Percentiles rank a stretch among this genome's conserved stretches.
Conservation (phyloP, 2,113 vertebrate species). For the Theristicus caerulescens region DNA sequence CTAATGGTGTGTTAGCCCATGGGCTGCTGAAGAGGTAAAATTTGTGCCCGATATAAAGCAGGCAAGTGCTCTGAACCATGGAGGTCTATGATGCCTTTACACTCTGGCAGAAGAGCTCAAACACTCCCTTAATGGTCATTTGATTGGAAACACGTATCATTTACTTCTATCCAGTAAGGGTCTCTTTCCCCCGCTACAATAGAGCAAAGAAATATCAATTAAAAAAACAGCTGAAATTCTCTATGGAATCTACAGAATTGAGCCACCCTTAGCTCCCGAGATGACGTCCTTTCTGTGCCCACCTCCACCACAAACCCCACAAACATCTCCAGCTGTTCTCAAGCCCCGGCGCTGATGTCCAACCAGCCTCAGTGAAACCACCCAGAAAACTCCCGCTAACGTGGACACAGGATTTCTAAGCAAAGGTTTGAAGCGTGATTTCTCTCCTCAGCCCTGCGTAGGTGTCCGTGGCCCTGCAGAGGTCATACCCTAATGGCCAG, state of each 20-base stretch:
- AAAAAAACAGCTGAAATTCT: not conserved
- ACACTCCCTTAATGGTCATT: not conserved
- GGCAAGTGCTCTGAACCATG: not conserved
- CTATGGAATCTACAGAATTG: not conserved
- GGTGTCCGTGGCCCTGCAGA: not conserved
- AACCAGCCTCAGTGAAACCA: not conserved
- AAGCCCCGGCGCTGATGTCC: rapidly evolving
- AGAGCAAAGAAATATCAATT: not conserved
- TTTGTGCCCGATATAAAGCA: not conserved
- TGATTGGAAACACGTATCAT: not conserved
- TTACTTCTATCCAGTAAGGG: not conserved
- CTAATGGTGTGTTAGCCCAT: not conserved
- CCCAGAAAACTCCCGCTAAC: not conserved
- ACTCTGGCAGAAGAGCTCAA: not conserved
- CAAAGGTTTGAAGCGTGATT: not conserved
- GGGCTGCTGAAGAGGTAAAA: not conserved
- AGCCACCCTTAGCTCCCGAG: not conserved
- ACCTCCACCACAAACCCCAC: not conserved
- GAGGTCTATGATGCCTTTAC: not conserved
- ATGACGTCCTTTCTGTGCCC: not conserved
- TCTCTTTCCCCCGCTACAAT: not conserved
- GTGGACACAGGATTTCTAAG: not conserved
- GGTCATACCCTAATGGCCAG: not conserved
- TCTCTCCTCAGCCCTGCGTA: not conserved
- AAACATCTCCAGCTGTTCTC: not conserved